Evolutionary conservation across 2,113 vertebrate species (phyloP), one percentile per base, ranked within the genome.

Genomic region (Natator depressus): DNA sequence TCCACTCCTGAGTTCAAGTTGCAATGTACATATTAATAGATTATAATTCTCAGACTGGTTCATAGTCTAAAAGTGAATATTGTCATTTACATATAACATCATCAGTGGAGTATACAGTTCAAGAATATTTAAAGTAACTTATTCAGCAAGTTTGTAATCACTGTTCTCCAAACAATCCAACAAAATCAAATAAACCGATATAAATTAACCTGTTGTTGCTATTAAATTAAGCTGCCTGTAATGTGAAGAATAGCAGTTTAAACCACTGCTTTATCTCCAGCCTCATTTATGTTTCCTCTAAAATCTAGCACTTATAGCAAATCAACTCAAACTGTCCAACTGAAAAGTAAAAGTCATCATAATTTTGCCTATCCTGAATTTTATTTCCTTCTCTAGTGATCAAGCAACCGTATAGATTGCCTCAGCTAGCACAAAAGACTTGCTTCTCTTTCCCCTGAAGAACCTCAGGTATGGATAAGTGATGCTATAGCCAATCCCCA

Each of bases 1-100:
- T 46, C 46, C 81, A 42, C 3, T 65, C n/a, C 72, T 35, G 22
- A 8, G 11, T 31, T 49, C 1, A 69, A 11, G n/a, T 11, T 49
- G 31, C 25, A 42, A 10, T 0, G 0, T 14, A 31, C 9, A 50
- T 2, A 0, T 49, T 51, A 53, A 19, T n/a, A 6, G 5, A 20
- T 0, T 0, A 22, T 59, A 11, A 0, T 51, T 49, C n/a, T 14
- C 55, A 49, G 80, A 9, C 51, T 0, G 0, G 20, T 35, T 42
- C 7, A 46, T 7, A 82, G 13, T 72, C 55, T 11, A 5, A 1
- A 2, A 12, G 29, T 17, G 35, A 69, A 38, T 69, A 69, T 69
- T 65, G 35, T 35, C 31, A 65, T 35, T 3, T 38, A 29, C 24
- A 25, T 8, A 53, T 59, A 85, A 47, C 29, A 54, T 17, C 24